Evolutionary conservation across 2,113 vertebrate genomes (phyloP).

Genomic region (Crotalus helleri): DNA sequence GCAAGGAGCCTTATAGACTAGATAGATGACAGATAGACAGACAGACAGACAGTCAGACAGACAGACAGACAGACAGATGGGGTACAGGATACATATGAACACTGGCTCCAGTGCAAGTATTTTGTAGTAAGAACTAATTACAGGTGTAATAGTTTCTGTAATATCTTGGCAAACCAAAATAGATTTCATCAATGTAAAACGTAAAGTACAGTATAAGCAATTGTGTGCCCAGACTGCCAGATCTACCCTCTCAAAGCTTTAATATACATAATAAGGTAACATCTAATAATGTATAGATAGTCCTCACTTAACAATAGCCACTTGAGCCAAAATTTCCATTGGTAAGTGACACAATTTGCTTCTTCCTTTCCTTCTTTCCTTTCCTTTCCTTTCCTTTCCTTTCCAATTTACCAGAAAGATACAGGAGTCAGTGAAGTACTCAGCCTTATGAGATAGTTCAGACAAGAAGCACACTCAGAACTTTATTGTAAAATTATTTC

Average conservation of each 20-base stretch:
- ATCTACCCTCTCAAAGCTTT: constrained; percentile 30
- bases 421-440: not conserved
- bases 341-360: not conserved
- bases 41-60: no score
- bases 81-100: not conserved
- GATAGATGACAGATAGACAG: no score
- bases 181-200: not conserved
- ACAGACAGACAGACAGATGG: no score
- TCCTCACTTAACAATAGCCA: not conserved
- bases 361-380: no score
- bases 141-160: not conserved
- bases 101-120: not conserved
- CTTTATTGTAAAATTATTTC: not conserved
- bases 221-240: not conserved
- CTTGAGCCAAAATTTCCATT: not conserved
- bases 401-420: not conserved
- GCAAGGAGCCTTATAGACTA: not conserved
- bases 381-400: no score
- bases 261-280: constrained; percentile 6
- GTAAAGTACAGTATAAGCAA: not conserved
- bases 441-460: not conserved
- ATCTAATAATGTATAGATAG: not conserved
- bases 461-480: not conserved
- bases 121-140: not conserved
- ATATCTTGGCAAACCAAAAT: not conserved